phyloP scores from a whole-genome alignment of 2,797 vertebrate species.

The Rhynchonycteris naso region DNA sequence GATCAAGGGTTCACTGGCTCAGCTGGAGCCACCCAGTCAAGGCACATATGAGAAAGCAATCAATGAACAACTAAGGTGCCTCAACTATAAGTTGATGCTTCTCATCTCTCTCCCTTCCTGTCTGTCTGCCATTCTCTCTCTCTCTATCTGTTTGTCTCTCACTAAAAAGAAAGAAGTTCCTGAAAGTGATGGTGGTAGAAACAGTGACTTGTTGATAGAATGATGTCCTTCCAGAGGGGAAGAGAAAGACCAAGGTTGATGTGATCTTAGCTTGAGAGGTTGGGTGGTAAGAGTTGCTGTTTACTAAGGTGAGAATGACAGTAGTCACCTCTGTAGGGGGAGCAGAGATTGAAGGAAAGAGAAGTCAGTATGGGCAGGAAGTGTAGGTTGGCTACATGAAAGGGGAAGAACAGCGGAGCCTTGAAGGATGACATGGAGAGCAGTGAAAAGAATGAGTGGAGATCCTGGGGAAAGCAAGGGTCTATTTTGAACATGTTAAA shows the following conservation, averaged over 20 bases:
- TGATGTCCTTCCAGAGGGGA: not conserved
- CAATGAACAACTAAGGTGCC: too few relatives aligned
- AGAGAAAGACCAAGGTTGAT: not conserved
- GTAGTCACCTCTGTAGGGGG: not conserved
- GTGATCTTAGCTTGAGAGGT: not conserved
- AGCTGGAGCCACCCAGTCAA: too few relatives aligned
- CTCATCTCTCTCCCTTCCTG: too few relatives aligned
- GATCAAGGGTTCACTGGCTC: too few relatives aligned
- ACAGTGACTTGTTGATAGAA: not conserved
- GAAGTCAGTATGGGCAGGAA: not conserved
- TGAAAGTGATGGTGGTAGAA: too few relatives aligned
- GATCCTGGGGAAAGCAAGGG: not conserved
- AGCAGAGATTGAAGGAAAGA: not conserved
- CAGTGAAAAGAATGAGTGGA: not conserved
- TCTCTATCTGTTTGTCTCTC: too few relatives aligned
- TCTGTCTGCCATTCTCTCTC: too few relatives aligned
- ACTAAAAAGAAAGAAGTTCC: not conserved
- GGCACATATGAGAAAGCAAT: too few relatives aligned
- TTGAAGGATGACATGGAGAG: not conserved
- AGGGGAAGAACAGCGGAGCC: not conserved
- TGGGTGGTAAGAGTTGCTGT: not conserved
- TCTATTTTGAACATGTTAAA: not conserved
- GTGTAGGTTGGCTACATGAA: not conserved
- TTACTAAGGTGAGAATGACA: not conserved
- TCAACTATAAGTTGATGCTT: too few relatives aligned